Evolutionary conservation across 1,140 invertebrate species (phyloP).

Genomic region (Drosophila ironensis): DNA sequence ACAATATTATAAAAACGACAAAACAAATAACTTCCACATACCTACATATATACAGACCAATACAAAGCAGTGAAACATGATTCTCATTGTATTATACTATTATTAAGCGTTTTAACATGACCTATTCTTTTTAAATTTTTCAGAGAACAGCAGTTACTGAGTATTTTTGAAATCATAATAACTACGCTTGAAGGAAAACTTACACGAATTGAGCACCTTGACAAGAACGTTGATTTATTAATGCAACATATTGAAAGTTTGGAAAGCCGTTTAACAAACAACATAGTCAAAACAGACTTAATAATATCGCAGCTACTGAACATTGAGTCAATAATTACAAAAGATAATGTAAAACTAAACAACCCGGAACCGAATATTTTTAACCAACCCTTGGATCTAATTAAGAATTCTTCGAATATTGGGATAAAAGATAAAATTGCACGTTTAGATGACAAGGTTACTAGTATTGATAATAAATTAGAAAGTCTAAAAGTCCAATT

Average conservation of each 20-base stretch:
- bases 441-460: conserved; percentile 90
- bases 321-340: conserved; percentile 86
- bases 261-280: conserved; percentile 90
- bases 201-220: conserved; percentile 92
- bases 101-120: too few species aligned
- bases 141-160: conserved; percentile 94
- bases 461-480: conserved; percentile 90
- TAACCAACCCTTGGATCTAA: too few species aligned
- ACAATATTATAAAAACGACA: too few species aligned
- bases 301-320: conserved; percentile 89
- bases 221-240: conserved; percentile 92
- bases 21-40: too few species aligned
- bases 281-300: conserved; percentile 91
- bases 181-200: conserved; percentile 93
- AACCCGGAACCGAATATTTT: too few species aligned
- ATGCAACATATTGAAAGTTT: conserved; percentile 91
- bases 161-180: conserved; percentile 93
- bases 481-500: conserved; percentile 90
- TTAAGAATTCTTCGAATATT: conserved; percentile 40
- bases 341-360: too few species aligned
- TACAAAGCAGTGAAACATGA: too few species aligned
- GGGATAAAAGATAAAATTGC: conserved; percentile 85
- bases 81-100: too few species aligned
- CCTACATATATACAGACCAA: too few species aligned
- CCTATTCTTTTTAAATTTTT: conserved; percentile 81